A percentile compares a stretch with the other conserved stretches of the same genome.
Evolutionary conservation across 2,888 invertebrate species (phyloP).

Genomic region (Lycocerus yunnanus): DNA sequence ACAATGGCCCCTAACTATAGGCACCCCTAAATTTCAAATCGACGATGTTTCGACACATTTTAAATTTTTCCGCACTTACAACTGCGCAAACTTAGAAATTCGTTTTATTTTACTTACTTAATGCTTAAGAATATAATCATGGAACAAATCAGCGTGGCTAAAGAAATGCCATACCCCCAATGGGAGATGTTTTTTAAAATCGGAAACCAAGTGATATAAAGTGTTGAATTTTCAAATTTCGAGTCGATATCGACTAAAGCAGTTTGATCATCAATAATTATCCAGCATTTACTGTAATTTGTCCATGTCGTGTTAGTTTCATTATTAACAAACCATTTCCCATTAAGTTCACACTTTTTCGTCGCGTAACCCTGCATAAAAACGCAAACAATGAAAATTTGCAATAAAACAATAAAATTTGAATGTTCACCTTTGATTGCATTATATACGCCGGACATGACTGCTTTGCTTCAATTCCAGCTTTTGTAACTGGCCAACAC

Average conservation of each 20-base stretch:
- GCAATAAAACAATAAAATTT: constrained; percentile 10
- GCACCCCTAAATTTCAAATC: no score
- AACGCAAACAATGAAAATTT: constrained; percentile 14
- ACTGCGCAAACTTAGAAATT: no score
- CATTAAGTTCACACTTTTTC: constrained; percentile 56
- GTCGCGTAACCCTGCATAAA: constrained; percentile 52
- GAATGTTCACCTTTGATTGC: constrained; percentile 39
- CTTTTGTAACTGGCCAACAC: constrained; percentile 59
- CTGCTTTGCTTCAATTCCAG: constrained; percentile 51
- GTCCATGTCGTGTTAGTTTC: constrained; percentile 53
- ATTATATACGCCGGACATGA: constrained; percentile 55
- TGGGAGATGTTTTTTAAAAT: constrained; percentile 59
- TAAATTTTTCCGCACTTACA: no score
- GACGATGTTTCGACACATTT: no score
- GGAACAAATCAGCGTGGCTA: constrained; percentile 58
- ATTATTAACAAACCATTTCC: constrained; percentile 56
- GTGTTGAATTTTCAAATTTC: constrained; percentile 39
- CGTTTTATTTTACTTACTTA: constrained; percentile 53
- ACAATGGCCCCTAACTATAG: no score
- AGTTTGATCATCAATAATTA: constrained; percentile 42
- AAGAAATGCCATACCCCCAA: constrained; percentile 61
- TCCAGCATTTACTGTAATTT: constrained; percentile 58
- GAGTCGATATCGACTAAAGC: constrained; percentile 42
- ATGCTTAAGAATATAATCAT: constrained; percentile 59
- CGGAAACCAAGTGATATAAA: constrained; percentile 57